These are phyloP conservation scores for Amblyopsis hoosieri DNA, from an alignment of 2,797 vertebrate species.

Conservation along the genomic window DNA sequence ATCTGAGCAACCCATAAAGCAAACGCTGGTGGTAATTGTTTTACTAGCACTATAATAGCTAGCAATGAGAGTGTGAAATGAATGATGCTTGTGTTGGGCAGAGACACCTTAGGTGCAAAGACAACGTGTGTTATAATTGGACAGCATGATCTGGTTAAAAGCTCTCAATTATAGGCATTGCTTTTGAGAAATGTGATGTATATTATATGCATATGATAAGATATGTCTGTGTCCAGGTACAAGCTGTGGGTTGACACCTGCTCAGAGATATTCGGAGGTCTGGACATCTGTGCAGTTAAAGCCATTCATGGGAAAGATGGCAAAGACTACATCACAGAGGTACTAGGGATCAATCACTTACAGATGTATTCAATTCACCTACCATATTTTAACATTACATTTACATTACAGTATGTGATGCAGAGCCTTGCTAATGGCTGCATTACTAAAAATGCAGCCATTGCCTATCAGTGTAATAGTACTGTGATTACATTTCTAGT, in stretches of 20 bases:
- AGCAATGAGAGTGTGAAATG: background rate
- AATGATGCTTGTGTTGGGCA: background rate
- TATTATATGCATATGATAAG: background rate
- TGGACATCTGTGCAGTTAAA: slow-evolving; percentile 97
- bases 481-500: no score
- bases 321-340: slow-evolving; percentile 97
- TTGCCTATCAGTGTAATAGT: no score
- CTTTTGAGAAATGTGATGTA: background rate
- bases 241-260: slow-evolving; percentile 96
- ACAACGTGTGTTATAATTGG: background rate
- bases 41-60: background rate
- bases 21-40: background rate
- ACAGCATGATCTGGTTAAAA: background rate
- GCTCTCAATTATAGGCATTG: background rate
- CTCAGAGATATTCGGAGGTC: slow-evolving; percentile 93
- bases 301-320: slow-evolving; percentile 97
- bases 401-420: no score
- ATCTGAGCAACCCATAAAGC: background rate
- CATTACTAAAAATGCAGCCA: no score
- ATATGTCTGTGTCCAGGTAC: slow-evolving; percentile 78
- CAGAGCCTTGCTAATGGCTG: no score
- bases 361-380: background rate
- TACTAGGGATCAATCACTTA: slow-evolving; percentile 47
- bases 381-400: background rate
- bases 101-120: background rate